Evolutionary conservation across 2,113 vertebrate species (phyloP).

Genomic region (Solea senegalensis): DNA sequence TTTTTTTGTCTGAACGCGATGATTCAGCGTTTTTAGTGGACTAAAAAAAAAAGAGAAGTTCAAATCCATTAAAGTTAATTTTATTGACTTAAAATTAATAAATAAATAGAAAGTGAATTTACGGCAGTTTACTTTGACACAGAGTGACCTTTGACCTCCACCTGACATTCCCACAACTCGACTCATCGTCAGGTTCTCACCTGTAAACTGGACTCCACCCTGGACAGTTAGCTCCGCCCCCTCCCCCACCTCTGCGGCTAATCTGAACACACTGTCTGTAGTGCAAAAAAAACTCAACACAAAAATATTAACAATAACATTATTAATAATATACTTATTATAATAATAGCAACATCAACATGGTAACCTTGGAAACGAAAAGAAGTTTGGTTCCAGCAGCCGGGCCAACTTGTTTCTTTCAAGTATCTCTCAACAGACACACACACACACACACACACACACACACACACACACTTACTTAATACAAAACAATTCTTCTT

Average conservation of each 20-base stretch:
- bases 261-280: constrained; percentile 91
- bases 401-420: constrained; percentile 97
- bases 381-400: constrained; percentile 99
- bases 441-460: constrained; percentile 42
- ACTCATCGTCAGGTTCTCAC: not conserved
- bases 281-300: constrained; percentile 89
- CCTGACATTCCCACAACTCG: no score
- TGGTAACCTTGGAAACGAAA: constrained; percentile 79
- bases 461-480: constrained; percentile 72
- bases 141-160: no score
- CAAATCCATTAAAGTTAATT: no score
- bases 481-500: not conserved
- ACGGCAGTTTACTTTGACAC: no score
- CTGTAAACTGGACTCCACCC: not conserved
- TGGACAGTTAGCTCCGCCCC: not conserved
- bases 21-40: no score
- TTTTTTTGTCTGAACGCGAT: no score
- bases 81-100: no score
- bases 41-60: no score
- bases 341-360: constrained; percentile 71
- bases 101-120: no score
- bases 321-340: constrained; percentile 67
- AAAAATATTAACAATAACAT: constrained; percentile 56
- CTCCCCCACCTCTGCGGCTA: constrained; percentile 75
- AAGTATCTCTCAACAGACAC: constrained; percentile 92